phyloP scores from a whole-genome alignment of 2,888 invertebrate species.

The Archips crataeganus region DNA sequence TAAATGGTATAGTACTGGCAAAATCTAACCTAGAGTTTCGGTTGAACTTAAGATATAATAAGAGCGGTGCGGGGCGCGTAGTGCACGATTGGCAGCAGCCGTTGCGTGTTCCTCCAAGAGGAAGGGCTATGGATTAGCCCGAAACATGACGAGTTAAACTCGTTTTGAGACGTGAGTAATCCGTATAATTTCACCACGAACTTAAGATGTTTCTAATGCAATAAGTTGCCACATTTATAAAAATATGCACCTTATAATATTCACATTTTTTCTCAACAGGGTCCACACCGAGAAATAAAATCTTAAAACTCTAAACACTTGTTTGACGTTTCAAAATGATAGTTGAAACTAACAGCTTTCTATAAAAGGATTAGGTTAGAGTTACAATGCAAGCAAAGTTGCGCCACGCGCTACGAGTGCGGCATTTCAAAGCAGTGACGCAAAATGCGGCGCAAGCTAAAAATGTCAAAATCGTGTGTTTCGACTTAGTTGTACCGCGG shows the following conservation, averaged over 20 bases:
- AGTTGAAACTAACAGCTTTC: constrained; percentile 47
- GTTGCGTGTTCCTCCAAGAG: too few relatives aligned
- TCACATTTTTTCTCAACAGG: too few relatives aligned
- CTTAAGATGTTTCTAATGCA: too few relatives aligned
- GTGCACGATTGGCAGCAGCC: too few relatives aligned
- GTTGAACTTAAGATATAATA: neutral
- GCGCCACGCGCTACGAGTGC: constrained; percentile 63
- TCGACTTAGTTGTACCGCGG: constrained; percentile 63
- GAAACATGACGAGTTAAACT: too few relatives aligned
- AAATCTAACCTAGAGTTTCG: neutral
- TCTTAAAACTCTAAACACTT: constrained; percentile 21
- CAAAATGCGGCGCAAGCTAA: constrained; percentile 68
- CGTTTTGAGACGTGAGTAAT: too few relatives aligned
- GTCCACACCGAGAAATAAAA: neutral
- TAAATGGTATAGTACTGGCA: neutral
- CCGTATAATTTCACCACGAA: too few relatives aligned
- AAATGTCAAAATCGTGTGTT: constrained; percentile 82
- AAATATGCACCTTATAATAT: too few relatives aligned
- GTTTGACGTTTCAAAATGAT: constrained; percentile 47
- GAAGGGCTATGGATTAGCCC: too few relatives aligned
- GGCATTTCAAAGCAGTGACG: constrained; percentile 71
- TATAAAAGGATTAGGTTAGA: constrained; percentile 55
- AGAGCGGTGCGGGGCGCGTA: too few relatives aligned
- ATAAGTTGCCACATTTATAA: too few relatives aligned
- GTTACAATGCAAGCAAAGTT: constrained; percentile 64